These are phyloP conservation scores for Clusia tigrina DNA, from an alignment of 2,888 invertebrate species.

Conservation along the genomic window DNA sequence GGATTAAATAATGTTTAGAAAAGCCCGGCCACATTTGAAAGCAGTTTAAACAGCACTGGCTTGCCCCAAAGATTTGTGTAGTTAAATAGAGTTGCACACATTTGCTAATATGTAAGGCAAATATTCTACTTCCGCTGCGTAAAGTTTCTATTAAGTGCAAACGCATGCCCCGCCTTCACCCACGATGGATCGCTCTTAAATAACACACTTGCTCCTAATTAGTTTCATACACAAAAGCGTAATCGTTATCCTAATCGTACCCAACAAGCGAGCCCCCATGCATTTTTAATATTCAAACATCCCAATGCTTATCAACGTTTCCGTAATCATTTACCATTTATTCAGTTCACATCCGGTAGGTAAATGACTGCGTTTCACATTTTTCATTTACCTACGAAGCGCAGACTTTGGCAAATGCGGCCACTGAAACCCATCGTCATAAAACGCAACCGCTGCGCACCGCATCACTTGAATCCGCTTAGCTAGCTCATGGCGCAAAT, in stretches of 20 bases:
- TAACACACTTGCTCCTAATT: neutral
- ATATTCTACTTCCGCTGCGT: neutral
- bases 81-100: too few relatives aligned
- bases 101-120: neutral
- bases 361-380: conserved; percentile 8
- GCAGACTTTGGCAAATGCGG: too few relatives aligned
- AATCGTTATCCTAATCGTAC: neutral
- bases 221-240: neutral
- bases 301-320: neutral
- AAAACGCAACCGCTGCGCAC: neutral
- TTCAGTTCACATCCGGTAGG: conserved; percentile 47
- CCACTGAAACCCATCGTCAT: neutral
- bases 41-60: too few relatives aligned
- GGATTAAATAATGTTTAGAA: neutral
- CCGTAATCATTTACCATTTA: conserved; percentile 51
- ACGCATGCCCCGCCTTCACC: neutral
- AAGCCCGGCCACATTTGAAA: neutral
- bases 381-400: too few relatives aligned
- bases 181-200: too few relatives aligned
- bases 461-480: conserved; percentile 7
- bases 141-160: neutral
- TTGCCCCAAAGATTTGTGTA: too few relatives aligned
- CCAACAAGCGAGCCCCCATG: neutral
- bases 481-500: neutral
- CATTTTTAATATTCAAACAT: neutral